These are phyloP conservation scores for Hetaerina americana DNA, from an alignment of 1,140 invertebrate species.

Conservation along the genomic window DNA sequence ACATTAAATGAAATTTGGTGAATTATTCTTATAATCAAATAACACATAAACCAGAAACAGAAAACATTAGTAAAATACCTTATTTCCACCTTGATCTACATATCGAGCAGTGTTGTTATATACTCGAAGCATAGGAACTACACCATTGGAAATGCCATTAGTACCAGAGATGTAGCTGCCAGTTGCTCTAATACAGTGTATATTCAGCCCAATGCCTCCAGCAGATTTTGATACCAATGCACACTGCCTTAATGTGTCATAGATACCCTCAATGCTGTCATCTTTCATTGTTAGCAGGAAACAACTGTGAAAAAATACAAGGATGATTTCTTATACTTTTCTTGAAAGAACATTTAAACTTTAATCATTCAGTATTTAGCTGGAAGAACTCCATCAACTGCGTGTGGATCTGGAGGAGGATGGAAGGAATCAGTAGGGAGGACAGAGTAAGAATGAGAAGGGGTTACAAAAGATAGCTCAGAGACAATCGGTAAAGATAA, in stretches of 20 bases:
- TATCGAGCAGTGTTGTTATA: constrained; percentile 95
- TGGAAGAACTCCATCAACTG: background rate
- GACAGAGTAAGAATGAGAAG: too few relatives aligned
- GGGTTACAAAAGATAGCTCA: too few relatives aligned
- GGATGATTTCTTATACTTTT: too few relatives aligned
- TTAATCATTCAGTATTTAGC: too few relatives aligned
- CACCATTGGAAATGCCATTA: constrained; percentile 88
- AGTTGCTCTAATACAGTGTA: constrained; percentile 89
- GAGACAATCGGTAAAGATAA: too few relatives aligned
- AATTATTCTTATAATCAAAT: background rate
- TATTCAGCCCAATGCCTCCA: constrained; percentile 93
- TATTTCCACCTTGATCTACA: constrained; percentile 97
- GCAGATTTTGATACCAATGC: constrained; percentile 94
- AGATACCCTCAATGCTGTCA: constrained; percentile 98
- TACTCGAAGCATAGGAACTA: constrained; percentile 94
- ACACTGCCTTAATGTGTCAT: constrained; percentile 85
- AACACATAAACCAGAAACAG: background rate
- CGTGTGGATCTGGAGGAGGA: background rate
- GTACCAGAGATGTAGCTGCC: constrained; percentile 90
- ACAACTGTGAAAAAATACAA: constrained; percentile 46
- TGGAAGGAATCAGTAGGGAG: background rate
- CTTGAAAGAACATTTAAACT: too few relatives aligned
- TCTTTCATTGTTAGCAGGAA: constrained; percentile 90
- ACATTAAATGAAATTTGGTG: background rate
- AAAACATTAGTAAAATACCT: too few relatives aligned